Conservation (phyloP, 2,797 vertebrate species). For the Alectoris magna region DNA sequence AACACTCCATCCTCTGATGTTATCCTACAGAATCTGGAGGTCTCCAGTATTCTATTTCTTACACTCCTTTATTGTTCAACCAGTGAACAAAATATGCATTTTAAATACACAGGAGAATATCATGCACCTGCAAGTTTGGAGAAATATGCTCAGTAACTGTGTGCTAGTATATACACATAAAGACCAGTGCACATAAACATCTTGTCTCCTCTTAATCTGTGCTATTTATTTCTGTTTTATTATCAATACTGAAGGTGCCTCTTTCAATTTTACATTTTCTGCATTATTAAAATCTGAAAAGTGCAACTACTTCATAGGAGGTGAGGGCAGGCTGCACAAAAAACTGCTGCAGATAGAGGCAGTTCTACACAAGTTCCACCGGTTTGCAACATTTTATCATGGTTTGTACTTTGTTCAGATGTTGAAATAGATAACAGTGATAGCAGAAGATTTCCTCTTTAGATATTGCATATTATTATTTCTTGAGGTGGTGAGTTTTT, state of each 20-base stretch:
- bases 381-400: neutral
- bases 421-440: neutral
- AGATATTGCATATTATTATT: no score
- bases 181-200: neutral
- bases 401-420: neutral
- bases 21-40: neutral
- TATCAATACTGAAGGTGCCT: fast-evolving
- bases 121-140: neutral
- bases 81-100: neutral
- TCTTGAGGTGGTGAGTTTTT: no score
- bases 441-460: neutral
- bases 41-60: neutral
- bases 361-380: neutral
- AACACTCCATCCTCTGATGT: neutral
- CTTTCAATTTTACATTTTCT: neutral
- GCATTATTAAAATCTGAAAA: neutral
- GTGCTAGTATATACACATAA: neutral
- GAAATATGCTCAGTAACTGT: neutral
- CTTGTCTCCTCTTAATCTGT: neutral
- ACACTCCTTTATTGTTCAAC: neutral
- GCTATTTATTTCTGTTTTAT: neutral
- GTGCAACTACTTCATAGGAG: neutral
- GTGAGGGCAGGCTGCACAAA: neutral
- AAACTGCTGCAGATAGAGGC: neutral
- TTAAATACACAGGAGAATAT: neutral